These are phyloP conservation scores for Oryzias sinensis DNA, from an alignment of 2,797 vertebrate species.

Conservation along the genomic window DNA sequence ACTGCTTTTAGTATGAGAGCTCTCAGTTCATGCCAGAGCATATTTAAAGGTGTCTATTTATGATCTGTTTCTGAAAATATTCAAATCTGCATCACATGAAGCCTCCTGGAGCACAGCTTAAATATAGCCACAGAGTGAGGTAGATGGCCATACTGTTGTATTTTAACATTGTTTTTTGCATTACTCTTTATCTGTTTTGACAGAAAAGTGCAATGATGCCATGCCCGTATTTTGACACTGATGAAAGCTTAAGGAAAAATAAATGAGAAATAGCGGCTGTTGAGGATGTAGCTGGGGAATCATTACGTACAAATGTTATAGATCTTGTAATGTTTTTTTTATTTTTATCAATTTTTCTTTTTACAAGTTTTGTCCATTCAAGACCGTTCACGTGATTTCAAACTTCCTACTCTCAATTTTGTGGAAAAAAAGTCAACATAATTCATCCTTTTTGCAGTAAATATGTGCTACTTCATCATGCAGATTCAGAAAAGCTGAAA, in stretches of 20 bases:
- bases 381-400: no score
- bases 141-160: background rate
- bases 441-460: no score
- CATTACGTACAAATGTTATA: no score
- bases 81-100: conserved; percentile 26
- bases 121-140: background rate
- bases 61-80: conserved; percentile 35
- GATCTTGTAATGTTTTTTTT: background rate
- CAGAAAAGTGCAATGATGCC: background rate
- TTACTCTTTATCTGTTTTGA: no score
- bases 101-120: conserved; percentile 11
- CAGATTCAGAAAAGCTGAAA: no score
- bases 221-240: background rate
- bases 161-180: no score
- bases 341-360: background rate
- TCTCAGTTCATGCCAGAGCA: conserved; percentile 40
- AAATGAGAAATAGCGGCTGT: background rate
- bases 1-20: conserved; percentile 46
- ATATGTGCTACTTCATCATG: no score
- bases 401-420: no score
- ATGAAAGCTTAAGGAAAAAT: background rate
- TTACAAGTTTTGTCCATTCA: background rate
- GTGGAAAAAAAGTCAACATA: no score
- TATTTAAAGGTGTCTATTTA: conserved; percentile 33
- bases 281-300: background rate